These are phyloP conservation scores for Tricholaema leucomelas DNA, from an alignment of 2,113 vertebrate species.

Conservation along the genomic window DNA sequence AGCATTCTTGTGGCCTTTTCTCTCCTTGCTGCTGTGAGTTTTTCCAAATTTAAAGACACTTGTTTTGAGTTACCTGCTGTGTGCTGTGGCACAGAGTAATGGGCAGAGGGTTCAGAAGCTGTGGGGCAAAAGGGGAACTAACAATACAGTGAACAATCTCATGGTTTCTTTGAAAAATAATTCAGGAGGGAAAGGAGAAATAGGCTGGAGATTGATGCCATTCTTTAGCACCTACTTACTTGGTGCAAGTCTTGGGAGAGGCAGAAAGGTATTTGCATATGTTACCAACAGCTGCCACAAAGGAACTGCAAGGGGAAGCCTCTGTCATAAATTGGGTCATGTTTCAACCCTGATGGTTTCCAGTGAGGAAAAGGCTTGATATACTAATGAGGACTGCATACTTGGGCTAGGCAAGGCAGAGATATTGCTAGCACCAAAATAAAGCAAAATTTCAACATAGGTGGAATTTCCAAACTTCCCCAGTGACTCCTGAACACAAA, in stretches of 20 bases:
- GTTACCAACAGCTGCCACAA: not conserved
- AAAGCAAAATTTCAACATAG: not conserved
- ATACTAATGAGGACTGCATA: not conserved
- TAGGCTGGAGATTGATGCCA: not conserved
- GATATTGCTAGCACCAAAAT: not conserved
- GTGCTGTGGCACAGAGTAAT: not conserved
- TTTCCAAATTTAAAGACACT: not conserved
- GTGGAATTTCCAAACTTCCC: not conserved
- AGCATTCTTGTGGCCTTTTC: not conserved
- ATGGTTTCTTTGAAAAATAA: not conserved
- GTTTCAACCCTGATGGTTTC: slow-evolving; percentile 23
- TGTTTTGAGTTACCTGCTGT: not conserved
- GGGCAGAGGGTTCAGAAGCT: not conserved
- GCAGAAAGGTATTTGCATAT: not conserved
- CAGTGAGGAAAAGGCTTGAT: not conserved
- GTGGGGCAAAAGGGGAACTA: not conserved
- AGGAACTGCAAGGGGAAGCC: slow-evolving; percentile 13
- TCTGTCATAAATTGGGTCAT: not conserved
- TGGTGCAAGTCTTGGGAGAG: not conserved
- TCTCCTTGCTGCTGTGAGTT: not conserved
- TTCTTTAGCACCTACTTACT: too few species aligned
- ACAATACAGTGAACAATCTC: not conserved
- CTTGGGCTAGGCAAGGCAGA: not conserved
- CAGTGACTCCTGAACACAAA: not conserved
- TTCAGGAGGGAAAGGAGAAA: not conserved